Evolutionary conservation across 1,140 invertebrate species (phyloP).

Genomic region (Drosophila baimaii): DNA sequence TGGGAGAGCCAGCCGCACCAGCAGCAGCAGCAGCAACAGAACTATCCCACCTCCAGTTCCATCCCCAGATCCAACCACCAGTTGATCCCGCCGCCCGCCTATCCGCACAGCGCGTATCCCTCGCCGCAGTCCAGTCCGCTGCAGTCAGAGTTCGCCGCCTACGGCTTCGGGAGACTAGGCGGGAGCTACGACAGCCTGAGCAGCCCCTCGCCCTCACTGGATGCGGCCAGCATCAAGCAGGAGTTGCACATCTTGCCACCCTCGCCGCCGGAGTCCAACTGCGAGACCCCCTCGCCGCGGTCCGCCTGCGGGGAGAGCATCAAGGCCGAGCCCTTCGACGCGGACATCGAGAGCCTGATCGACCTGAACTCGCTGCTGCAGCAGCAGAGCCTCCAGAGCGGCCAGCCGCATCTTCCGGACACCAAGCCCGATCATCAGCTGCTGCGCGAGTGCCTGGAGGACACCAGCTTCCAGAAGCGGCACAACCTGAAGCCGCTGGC

Average conservation of each 20-base stretch:
- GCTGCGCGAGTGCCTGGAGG: constrained; percentile 91
- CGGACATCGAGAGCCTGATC: constrained; percentile 77
- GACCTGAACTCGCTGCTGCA: constrained; percentile 78
- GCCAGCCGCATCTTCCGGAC: constrained; percentile 19
- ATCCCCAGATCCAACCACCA: constrained; percentile 46
- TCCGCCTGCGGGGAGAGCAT: constrained; percentile 65
- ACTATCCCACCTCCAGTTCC: not conserved
- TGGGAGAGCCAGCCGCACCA: constrained; percentile 66
- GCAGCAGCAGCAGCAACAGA: constrained; percentile 48
- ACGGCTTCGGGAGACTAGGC: constrained; percentile 51
- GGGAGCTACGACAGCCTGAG: constrained; percentile 73
- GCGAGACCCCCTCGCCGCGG: constrained; percentile 81
- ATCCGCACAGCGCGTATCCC: constrained; percentile 77
- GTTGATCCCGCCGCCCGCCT: constrained; percentile 74
- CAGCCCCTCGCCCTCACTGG: constrained; percentile 80
- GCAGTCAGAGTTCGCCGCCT: constrained; percentile 75
- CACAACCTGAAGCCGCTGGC: constrained; percentile 91
- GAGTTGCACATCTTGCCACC: constrained; percentile 82
- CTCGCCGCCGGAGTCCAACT: constrained; percentile 83
- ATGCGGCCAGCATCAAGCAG: constrained; percentile 76
- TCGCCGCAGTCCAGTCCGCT: constrained; percentile 79
- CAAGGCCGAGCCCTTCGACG: constrained; percentile 80
- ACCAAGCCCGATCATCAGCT: constrained; percentile 89
- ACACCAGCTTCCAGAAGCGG: constrained; percentile 92
- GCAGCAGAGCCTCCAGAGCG: constrained; percentile 49